Evolutionary conservation across 2,113 vertebrate genomes (phyloP).

Genomic region (Pelodiscus sinensis): DNA sequence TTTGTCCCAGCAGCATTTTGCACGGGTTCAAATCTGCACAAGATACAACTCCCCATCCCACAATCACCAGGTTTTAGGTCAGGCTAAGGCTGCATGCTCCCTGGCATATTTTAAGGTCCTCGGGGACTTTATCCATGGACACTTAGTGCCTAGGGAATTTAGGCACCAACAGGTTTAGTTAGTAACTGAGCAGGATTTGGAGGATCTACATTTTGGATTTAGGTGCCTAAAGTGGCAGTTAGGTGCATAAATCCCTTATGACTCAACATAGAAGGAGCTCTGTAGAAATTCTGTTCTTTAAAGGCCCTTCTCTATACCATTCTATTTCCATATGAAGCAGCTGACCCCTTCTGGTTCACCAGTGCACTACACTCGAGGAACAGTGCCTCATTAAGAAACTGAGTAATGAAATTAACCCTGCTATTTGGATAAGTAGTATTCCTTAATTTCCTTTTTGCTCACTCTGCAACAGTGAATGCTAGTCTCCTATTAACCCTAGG

Average conservation of each 20-base stretch:
- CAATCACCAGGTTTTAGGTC: background rate
- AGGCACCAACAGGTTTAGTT: background rate
- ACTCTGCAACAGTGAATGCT: background rate
- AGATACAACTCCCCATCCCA: background rate
- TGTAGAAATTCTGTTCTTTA: background rate
- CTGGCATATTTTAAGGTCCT: background rate
- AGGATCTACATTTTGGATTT: background rate
- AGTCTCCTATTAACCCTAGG: background rate
- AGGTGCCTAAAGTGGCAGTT: background rate
- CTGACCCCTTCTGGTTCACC: background rate
- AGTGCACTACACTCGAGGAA: background rate
- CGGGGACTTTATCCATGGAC: background rate
- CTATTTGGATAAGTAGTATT: background rate
- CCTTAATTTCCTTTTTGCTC: background rate
- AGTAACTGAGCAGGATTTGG: background rate
- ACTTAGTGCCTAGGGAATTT: background rate
- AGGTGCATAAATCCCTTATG: background rate
- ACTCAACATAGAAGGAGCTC: fast-evolving
- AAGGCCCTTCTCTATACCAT: fast-evolving
- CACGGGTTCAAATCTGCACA: background rate
- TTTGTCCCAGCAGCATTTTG: fast-evolving
- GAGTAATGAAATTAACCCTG: background rate
- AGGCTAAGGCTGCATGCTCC: background rate
- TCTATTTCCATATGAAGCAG: background rate
- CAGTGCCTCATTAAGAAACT: background rate